Evolutionary conservation across 2,113 vertebrate genomes (phyloP).

Genomic region (Sturnira hondurensis): DNA sequence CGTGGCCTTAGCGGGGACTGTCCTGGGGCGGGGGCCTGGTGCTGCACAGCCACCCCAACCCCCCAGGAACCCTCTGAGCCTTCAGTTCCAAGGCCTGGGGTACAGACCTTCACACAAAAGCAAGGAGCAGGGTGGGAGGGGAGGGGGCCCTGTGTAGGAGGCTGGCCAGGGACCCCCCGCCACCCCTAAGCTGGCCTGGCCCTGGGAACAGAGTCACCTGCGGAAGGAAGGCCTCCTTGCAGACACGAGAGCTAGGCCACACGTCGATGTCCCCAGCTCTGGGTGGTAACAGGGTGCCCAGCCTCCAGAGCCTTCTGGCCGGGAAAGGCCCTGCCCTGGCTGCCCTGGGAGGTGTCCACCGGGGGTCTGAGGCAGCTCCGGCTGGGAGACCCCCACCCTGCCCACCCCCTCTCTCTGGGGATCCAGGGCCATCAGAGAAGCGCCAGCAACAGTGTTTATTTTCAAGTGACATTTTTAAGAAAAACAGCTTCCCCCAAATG

Average conservation of each 20-base stretch:
- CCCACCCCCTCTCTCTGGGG: background rate
- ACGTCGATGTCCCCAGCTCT: fast-evolving
- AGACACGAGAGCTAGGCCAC: background rate
- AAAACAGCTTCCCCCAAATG: constrained; percentile 54
- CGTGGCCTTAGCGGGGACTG: background rate
- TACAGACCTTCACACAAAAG: no score
- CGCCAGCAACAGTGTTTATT: constrained; percentile 50
- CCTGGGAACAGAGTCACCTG: background rate
- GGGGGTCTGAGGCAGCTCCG: background rate
- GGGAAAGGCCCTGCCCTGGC: background rate
- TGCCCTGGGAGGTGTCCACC: background rate
- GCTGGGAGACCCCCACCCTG: background rate
- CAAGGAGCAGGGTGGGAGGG: no score
- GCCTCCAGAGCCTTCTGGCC: background rate
- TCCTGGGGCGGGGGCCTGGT: no score
- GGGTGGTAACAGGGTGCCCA: background rate
- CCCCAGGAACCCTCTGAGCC: background rate
- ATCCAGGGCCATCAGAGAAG: background rate
- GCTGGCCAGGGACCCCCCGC: background rate
- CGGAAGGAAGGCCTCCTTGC: background rate
- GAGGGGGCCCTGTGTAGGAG: background rate
- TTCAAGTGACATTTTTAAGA: constrained; percentile 68
- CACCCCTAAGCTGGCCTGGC: no score
- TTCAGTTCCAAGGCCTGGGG: background rate
- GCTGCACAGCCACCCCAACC: fast-evolving